Evolutionary conservation across 2,888 invertebrate species (phyloP), one percentile per base, ranked within the genome.

Genomic region (Thelaira solivaga): DNA sequence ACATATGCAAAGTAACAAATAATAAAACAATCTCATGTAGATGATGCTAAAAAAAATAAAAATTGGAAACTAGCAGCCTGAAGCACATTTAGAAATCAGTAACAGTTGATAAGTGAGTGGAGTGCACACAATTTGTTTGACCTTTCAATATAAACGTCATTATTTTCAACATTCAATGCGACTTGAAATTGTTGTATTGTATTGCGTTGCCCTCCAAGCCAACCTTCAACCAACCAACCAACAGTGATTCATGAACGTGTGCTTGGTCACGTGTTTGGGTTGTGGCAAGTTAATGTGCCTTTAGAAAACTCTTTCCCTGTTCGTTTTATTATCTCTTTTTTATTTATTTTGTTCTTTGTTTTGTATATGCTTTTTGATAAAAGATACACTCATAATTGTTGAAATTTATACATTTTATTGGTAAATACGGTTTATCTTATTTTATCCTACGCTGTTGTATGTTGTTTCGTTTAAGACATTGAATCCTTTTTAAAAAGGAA

Each of bases 101-200:
- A n/a, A n/a, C n/a, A 3, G 16, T 10, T 22, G 16, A n/a, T n/a
- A n/a, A 5, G 29, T 20, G 20, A 6, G 43, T 26, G 34, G 24
- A 43, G 53, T 20, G 10, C 49, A 61, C 49, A 83, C 85, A 85
- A 85, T 83, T 83, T 80, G 84, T 83, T 86, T 86, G 86, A 86
- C 86, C 87, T 86, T 86, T 86, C 81, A 83, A 83, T 83, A 82
- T 13, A 78, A 78, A 65, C 47, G 65, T 78, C 69, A 74, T 74
- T 69, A 78, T 61, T 45, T 57, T 43, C 39, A 69, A 68, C 45
- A 67, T 59, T 47, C 31, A 49, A 71, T 57, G 62, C 65, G 72
- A 67, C n/a, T 74, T 80, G 64, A 77, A 77, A 64, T 68, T 61
- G 51, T 51, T 34, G 36, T 57, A 41, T 0, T 29, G 13, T 41